Base-by-base conservation (phyloP, 2,113 vertebrate species). In the Syrmaticus mikado region DNA sequence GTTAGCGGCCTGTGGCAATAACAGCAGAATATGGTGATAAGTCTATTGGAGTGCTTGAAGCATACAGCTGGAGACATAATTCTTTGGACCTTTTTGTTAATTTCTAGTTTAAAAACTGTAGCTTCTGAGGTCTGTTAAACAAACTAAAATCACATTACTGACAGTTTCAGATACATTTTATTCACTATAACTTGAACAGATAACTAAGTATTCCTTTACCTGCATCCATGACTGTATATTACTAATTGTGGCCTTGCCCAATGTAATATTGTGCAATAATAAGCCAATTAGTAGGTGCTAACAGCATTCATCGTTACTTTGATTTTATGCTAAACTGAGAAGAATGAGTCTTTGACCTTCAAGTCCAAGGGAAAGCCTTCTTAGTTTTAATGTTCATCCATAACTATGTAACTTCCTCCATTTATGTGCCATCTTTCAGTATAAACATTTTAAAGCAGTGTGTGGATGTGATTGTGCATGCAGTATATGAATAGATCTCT, bases 91-190 rank as follows among this genome's bases (percentile, higher is more conserved):
- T 55, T 81, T 74, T n/a, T 92, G 43, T 15, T 91, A 86, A 75
- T 95, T 77, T 24, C 65, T 75, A 57, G 43, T 78, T 83, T 85
- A 90, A 62, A 75, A 85, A 91, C 67, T 45, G 34, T 19, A 71
- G 68, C 11, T 89, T 21, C 43, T 77, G 64, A 81, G n/a, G 19
- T 85, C 52, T 88, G 43, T 75, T 90, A 74, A 92, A 60, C 46
- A 92, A 82, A 10, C 43, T 88, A 58, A 40, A 84, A 85, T 10
- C 52, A 81, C 16, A 32, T 12, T 72, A 22, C 10, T 2, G 5
- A 21, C 30, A 5, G 13, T 41, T 73, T 18, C 36, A 86, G 57
- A 36, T 21, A 21, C 1, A n/a, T 30, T 76, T 88, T 92, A n/a
- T 79, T 84, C 13, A 61, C 34, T 65, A 2, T 72, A 52, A 27